Evolutionary conservation across 1,140 invertebrate species (phyloP), one percentile per base, ranked within the genome.

Genomic region (Palaemon carinicauda): DNA sequence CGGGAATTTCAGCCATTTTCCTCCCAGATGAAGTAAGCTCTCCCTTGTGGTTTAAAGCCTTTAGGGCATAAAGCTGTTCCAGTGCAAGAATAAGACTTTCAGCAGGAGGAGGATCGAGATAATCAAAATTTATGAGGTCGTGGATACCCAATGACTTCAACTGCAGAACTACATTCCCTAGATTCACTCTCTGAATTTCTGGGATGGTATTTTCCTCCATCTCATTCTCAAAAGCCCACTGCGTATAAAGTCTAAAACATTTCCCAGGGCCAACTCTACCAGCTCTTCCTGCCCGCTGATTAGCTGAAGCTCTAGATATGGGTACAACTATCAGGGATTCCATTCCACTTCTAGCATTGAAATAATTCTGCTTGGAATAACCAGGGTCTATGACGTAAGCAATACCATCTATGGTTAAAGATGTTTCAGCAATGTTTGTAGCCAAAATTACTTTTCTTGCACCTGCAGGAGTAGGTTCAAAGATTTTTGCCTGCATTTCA

Each of bases 391-490:
- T 99, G 0, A 99, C 99, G 93, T 98, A 99, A 75, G 97, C 96
- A 88, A 99, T 99, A 90, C 99, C 99, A 91, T 99, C 98, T 89
- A 99, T 99, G 1, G 99, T 99, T 14, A 99, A 92, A 5, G 98
- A 99, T 24, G 99, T 99, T 93, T 99, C 98, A 1, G 99, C 99
- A 91, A 99, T 99, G 91, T 99, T 99, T 27, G 99, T 99, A 1
- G 98, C 98, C 27, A 99, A 92, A 21, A 99, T 95, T 31, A 99
- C 96, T 93, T 98, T 99, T 90, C 98, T 93, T 1, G 98, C 97
- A 85, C 97, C 96, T 29, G 96, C 95, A 60, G 98, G 98, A 17
- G 98, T 99, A 0, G 97, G 97, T 90, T 97, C 95, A 92, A 99
- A 99, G 90, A 99, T 99, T 92, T 99, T 99, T 3, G 97, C 96